Evolutionary conservation across 2,888 invertebrate genomes (phyloP).

Genomic region (Polydrusus cervinus): DNA sequence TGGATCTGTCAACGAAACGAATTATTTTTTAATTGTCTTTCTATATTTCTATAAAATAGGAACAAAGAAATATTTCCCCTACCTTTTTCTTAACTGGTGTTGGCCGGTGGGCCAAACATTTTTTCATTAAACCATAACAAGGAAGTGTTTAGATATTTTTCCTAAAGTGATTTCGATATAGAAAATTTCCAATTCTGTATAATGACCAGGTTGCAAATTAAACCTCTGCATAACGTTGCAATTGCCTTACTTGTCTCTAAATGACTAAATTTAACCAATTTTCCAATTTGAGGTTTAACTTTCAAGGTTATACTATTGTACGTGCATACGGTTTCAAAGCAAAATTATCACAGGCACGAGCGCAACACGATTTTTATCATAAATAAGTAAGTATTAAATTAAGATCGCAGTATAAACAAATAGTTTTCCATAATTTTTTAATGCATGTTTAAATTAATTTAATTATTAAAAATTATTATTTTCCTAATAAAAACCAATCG

Average conservation of each 20-base stretch:
- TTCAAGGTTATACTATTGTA: conserved; percentile 17
- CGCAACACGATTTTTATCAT: neutral
- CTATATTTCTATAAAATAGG: no score
- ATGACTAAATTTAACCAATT: neutral
- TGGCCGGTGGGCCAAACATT: no score
- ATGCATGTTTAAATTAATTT: neutral
- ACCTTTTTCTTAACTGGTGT: no score
- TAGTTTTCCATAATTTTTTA: neutral
- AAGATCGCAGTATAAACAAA: neutral
- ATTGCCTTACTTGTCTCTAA: neutral
- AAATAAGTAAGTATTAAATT: neutral
- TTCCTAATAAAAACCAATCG: neutral
- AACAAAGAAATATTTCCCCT: no score
- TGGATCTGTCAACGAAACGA: no score
- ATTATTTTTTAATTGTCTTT: no score
- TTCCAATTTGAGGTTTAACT: conserved; percentile 7
- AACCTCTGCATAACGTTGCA: no score
- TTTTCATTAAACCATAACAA: no score
- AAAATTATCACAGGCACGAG: neutral
- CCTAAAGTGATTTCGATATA: no score
- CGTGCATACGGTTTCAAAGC: neutral
- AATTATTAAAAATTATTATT: neutral
- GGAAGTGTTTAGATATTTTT: no score
- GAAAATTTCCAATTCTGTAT: no score
- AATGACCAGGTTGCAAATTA: no score